These are phyloP conservation scores for Gambusia affinis DNA, from an alignment of 2,113 vertebrate genomes.

Conservation along the genomic window DNA sequence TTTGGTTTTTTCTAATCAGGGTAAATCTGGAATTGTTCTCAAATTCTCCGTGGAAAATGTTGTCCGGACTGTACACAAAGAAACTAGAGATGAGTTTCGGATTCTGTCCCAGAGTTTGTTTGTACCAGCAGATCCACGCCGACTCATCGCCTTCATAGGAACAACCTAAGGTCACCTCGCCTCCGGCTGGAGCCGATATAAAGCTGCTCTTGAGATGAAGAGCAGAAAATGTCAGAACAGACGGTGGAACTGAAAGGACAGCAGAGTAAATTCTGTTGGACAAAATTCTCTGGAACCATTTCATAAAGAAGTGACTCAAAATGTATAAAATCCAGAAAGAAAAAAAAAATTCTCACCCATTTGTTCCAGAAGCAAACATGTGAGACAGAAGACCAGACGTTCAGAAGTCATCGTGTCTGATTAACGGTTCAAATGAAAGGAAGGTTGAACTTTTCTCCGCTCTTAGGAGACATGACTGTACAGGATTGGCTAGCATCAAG, in stretches of 20 bases:
- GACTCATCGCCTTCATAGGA: background rate
- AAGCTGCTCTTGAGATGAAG: background rate
- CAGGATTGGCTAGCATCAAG: background rate
- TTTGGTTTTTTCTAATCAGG: background rate
- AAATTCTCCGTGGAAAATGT: constrained; percentile 33
- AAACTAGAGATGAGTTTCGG: constrained; percentile 33
- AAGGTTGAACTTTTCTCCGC: background rate
- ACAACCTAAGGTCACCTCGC: constrained; percentile 6
- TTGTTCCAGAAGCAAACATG: constrained; percentile 9
- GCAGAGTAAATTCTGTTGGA: too few species aligned
- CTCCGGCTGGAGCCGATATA: background rate
- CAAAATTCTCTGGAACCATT: too few species aligned
- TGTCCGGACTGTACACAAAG: rapidly evolving
- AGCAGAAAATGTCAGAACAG: background rate
- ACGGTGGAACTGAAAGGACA: background rate
- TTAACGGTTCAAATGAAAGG: background rate
- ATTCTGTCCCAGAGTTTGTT: constrained; percentile 47
- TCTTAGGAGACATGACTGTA: background rate
- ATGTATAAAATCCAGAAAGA: background rate
- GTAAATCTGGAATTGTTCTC: constrained; percentile 29
- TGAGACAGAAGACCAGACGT: constrained; percentile 7
- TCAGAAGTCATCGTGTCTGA: constrained; percentile 7
- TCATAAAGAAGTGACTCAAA: too few species aligned
- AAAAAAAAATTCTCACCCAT: background rate
- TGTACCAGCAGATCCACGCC: constrained; percentile 50